Conservation (phyloP, 35 echinoderm and acorn worm genomes). For the Eucidaris tribuloides region DNA sequence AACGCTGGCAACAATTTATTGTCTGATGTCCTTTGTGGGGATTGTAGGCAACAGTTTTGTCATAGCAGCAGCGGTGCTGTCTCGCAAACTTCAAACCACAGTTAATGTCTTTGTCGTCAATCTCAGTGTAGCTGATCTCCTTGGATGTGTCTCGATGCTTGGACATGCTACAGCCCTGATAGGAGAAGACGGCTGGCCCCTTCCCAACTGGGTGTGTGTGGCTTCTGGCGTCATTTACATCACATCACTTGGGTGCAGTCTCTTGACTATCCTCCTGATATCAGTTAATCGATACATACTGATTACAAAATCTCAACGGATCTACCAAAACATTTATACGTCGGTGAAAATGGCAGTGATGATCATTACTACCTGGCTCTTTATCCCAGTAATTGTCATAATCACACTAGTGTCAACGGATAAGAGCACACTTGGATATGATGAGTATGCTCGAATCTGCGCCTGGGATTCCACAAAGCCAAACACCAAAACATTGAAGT, state of each 20-base stretch:
- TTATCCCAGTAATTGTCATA: not conserved
- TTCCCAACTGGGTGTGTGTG: too few relatives aligned
- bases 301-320: too few relatives aligned
- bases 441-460: not conserved
- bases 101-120: constrained; percentile 11
- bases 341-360: too few relatives aligned
- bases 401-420: too few relatives aligned
- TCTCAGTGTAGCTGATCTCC: constrained; percentile 23
- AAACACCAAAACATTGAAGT: not conserved
- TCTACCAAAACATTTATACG: too few relatives aligned
- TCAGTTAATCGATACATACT: too few relatives aligned
- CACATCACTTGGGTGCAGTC: too few relatives aligned
- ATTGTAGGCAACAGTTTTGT: constrained; percentile 30
- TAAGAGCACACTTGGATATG: not conserved
- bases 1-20: not conserved
- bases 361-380: not conserved
- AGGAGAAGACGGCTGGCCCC: too few relatives aligned
- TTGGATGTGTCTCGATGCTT: not conserved
- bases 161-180: not conserved
- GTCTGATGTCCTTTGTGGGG: not conserved
- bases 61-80: not conserved
- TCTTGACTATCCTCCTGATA: too few relatives aligned
- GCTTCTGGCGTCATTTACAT: too few relatives aligned
- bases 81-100: not conserved
- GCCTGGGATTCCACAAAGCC: not conserved